A percentile compares a stretch with the other conserved stretches of the same genome.
Conservation (phyloP, 2,113 vertebrate genomes). For the Carassius carassius region DNA sequence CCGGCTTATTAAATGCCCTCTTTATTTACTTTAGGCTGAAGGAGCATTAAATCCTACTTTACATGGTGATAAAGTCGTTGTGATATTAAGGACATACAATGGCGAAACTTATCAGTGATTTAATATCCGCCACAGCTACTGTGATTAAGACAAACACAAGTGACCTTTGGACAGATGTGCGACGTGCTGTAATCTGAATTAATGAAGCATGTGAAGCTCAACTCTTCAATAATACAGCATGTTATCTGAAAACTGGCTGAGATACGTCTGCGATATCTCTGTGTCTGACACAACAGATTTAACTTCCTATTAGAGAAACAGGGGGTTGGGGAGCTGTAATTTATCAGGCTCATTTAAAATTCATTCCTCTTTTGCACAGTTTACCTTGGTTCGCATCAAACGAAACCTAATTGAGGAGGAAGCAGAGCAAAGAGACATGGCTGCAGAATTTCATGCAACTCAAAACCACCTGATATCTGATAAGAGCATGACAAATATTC, state of each 20-base stretch:
- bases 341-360: not conserved
- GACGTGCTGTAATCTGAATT: conserved; percentile 16
- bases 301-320: not conserved
- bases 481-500: conserved; percentile 2
- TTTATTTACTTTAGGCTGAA: not conserved
- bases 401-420: conserved; percentile 38
- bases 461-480: conserved; percentile 3
- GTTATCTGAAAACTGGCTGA: not conserved
- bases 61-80: not conserved
- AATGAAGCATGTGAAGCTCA: conserved; percentile 46
- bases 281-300: not conserved
- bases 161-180: conserved; percentile 62
- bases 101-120: conserved; percentile 44
- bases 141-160: conserved; percentile 57
- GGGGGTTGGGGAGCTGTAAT: not conserved
- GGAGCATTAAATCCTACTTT: not conserved
- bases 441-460: not conserved
- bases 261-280: not conserved
- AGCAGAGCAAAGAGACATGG: not conserved
- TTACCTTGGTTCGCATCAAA: conserved; percentile 45
- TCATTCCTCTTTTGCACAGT: conserved; percentile 33
- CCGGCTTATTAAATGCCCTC: not conserved
- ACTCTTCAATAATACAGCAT: conserved; percentile 53
- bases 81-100: conserved; percentile 9
- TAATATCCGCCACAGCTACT: conserved; percentile 51